A percentile compares a stretch with the other conserved stretches of the same genome.
Evolutionary conservation across 2,888 invertebrate species (phyloP).

Genomic region (Trissonchulus sp.): DNA sequence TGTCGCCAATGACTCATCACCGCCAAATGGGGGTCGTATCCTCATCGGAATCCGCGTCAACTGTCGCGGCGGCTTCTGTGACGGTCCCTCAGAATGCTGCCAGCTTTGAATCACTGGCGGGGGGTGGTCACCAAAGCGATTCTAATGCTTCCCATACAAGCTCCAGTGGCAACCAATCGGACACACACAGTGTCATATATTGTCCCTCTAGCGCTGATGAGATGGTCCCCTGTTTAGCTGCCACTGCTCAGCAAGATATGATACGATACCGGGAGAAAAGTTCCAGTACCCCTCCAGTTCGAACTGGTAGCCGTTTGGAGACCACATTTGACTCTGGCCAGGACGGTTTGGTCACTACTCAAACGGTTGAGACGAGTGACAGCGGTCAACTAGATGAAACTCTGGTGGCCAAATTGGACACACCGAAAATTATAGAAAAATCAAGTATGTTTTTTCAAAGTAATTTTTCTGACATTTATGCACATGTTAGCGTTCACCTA

Average conservation of each 20-base stretch:
- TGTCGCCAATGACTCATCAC: constrained; percentile 66
- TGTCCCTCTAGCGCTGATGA: constrained; percentile 25
- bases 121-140: constrained; percentile 38
- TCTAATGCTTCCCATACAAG: constrained; percentile 65
- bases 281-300: neutral
- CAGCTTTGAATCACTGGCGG: constrained; percentile 18
- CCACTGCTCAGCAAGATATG: neutral
- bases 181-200: constrained; percentile 35
- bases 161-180: constrained; percentile 54
- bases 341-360: constrained; percentile 32
- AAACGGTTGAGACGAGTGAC: constrained; percentile 37
- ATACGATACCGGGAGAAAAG: neutral
- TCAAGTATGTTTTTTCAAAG: too few relatives aligned
- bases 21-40: constrained; percentile 27
- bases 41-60: neutral
- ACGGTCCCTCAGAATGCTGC: neutral
- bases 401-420: too few relatives aligned
- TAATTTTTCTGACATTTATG: too few relatives aligned
- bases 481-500: too few relatives aligned
- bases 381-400: too few relatives aligned
- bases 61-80: constrained; percentile 2
- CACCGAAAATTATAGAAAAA: too few relatives aligned
- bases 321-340: constrained; percentile 40
- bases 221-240: neutral
- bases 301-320: constrained; percentile 40